A percentile compares a stretch with the other conserved stretches of the same genome.
phyloP scores from a whole-genome alignment of 2,888 invertebrate species.

The Heliconius cydno region DNA sequence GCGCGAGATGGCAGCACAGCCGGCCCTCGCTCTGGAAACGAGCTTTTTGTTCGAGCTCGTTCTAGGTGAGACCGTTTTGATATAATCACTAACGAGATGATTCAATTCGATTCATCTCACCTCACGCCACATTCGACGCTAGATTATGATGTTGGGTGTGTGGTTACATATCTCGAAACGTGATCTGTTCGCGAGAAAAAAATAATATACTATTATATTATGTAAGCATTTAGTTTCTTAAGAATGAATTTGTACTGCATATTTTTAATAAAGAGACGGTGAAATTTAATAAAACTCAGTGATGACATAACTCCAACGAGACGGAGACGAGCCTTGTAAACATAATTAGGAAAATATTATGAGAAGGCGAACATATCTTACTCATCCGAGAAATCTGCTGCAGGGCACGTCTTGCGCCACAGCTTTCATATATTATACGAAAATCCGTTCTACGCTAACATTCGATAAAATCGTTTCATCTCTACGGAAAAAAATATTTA shows the following conservation, averaged over 20 bases:
- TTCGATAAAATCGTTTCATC: neutral
- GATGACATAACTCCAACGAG: slow-evolving; percentile 49
- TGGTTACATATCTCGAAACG: slow-evolving; percentile 56
- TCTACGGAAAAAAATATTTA: neutral
- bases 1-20: slow-evolving; percentile 78
- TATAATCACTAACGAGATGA: slow-evolving; percentile 75
- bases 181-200: neutral
- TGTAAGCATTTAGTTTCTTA: neutral
- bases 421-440: slow-evolving; percentile 38
- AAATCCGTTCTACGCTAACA: slow-evolving; percentile 31
- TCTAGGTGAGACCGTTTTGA: slow-evolving; percentile 79
- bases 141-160: slow-evolving; percentile 59
- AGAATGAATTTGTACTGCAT: slow-evolving; percentile 5
- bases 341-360: slow-evolving; percentile 59
- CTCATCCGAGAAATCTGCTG: slow-evolving; percentile 51
- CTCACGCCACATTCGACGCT: slow-evolving; percentile 53
- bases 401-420: slow-evolving; percentile 52
- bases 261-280: slow-evolving; percentile 47
- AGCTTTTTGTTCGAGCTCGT: slow-evolving; percentile 76
- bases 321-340: slow-evolving; percentile 51
- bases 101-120: slow-evolving; percentile 70
- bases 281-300: slow-evolving; percentile 55
- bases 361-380: slow-evolving; percentile 47
- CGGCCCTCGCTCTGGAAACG: slow-evolving; percentile 68
- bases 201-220: neutral